These are phyloP conservation scores for Serranus cabrilla DNA, from an alignment of 2,797 vertebrate genomes.

Conservation along the genomic window DNA sequence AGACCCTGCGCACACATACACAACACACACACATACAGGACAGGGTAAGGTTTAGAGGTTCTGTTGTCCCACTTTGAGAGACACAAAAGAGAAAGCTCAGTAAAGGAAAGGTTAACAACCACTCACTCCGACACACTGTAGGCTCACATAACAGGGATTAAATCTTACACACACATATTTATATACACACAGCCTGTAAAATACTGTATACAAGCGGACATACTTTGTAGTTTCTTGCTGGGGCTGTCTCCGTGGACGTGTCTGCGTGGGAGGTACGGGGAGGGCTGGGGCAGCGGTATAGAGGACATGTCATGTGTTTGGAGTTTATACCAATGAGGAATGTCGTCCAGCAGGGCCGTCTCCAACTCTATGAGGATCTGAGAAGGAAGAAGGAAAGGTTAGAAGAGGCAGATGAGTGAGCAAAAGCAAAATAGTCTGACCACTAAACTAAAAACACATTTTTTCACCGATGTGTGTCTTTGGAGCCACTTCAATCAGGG, in stretches of 20 bases:
- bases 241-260: slow-evolving; percentile 94
- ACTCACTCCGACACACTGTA: slow-evolving; percentile 73
- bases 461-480: background rate
- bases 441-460: no score
- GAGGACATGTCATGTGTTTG: slow-evolving; percentile 95
- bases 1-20: slow-evolving; percentile 92
- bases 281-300: slow-evolving; percentile 96
- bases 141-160: slow-evolving; percentile 75
- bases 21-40: slow-evolving; percentile 58
- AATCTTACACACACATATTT: slow-evolving; percentile 76
- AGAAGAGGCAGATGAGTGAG: background rate
- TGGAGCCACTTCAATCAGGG: background rate
- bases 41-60: slow-evolving; percentile 65
- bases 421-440: background rate
- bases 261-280: slow-evolving; percentile 94
- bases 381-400: background rate
- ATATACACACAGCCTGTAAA: slow-evolving; percentile 25
- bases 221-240: slow-evolving; percentile 99
- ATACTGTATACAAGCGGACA: slow-evolving; percentile 83
- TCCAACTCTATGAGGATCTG: slow-evolving; percentile 98
- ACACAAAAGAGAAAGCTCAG: slow-evolving; percentile 57
- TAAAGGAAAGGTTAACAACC: slow-evolving; percentile 45
- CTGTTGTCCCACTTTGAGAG: slow-evolving; percentile 37
- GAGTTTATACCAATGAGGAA: slow-evolving; percentile 97
- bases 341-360: slow-evolving; percentile 96